These are phyloP conservation scores for Clarias batrachus DNA, from an alignment of 2,113 vertebrate species.

Conservation along the genomic window DNA sequence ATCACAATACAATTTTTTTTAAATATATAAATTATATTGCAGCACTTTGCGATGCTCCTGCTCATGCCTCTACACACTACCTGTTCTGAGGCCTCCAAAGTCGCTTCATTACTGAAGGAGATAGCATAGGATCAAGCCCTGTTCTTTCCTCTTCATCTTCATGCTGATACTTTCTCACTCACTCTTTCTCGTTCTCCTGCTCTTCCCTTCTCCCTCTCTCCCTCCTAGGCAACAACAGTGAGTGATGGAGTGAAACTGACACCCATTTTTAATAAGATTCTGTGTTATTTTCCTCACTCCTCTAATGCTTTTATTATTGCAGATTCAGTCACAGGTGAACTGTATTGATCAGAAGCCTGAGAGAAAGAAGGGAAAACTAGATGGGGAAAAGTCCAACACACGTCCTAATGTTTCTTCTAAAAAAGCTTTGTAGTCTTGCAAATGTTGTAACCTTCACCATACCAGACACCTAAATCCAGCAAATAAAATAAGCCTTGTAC, in stretches of 20 bases:
- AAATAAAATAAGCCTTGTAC: not conserved
- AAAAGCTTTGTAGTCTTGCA: not conserved
- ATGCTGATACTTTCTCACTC: conserved; percentile 35
- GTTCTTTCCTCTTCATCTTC: conserved; percentile 29
- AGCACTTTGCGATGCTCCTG: no score
- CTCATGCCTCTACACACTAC: not conserved
- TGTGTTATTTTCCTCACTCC: conserved; percentile 63
- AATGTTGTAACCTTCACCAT: conserved; percentile 3
- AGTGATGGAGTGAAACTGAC: conserved; percentile 62
- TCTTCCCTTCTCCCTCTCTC: conserved; percentile 45
- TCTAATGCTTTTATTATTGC: conserved; percentile 79
- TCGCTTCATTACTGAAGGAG: conserved; percentile 58
- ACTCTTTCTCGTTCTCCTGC: conserved; percentile 41
- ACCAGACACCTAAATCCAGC: not conserved
- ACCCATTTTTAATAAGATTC: conserved; percentile 72
- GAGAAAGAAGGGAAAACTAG: conserved; percentile 17
- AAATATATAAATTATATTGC: no score
- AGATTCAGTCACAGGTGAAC: conserved; percentile 71
- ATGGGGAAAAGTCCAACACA: not conserved
- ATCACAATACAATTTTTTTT: no score
- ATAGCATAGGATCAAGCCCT: conserved; percentile 60
- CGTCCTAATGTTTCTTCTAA: not conserved
- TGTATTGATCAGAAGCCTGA: conserved; percentile 70
- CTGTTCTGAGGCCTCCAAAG: conserved; percentile 41
- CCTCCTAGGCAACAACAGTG: conserved; percentile 65